Percentiles rank a stretch among this genome's conserved stretches.
Evolutionary conservation across 2,113 vertebrate genomes (phyloP).

Genomic region (Barnardius zonarius): DNA sequence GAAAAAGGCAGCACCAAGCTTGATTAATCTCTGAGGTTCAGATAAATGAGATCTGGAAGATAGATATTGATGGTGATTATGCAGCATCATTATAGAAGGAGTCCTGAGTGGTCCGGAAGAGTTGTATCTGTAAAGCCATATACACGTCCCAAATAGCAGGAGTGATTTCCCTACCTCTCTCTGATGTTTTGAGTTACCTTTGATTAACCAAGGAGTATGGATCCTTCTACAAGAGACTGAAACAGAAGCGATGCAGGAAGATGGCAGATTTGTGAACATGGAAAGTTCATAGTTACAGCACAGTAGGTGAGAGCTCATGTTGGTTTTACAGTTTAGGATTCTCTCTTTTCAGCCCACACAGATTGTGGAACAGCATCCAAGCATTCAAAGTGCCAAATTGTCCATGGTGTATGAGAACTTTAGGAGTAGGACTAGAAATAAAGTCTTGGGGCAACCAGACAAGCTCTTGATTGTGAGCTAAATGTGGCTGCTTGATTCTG

Average conservation of each 20-base stretch:
- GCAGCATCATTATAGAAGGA: neutral
- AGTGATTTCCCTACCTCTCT: neutral
- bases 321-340: neutral
- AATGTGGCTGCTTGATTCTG: neutral
- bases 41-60: neutral
- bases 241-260: neutral
- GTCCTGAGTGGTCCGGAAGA: neutral
- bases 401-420: neutral
- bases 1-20: neutral
- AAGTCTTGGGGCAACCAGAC: neutral
- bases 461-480: neutral
- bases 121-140: neutral
- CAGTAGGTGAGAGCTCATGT: neutral
- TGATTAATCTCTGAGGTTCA: neutral
- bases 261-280: neutral
- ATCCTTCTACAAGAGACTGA: neutral
- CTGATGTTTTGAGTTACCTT: neutral
- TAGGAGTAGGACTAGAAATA: neutral
- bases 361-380: neutral
- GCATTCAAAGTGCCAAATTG: neutral
- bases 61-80: neutral
- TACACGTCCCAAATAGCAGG: neutral
- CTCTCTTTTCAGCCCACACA: neutral
- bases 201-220: neutral
- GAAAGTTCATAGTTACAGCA: neutral